A percentile compares a stretch with the other conserved stretches of the same genome.
These are phyloP conservation scores for Brachyptera risi DNA, from an alignment of 2,888 invertebrate genomes.

Conservation along the genomic window DNA sequence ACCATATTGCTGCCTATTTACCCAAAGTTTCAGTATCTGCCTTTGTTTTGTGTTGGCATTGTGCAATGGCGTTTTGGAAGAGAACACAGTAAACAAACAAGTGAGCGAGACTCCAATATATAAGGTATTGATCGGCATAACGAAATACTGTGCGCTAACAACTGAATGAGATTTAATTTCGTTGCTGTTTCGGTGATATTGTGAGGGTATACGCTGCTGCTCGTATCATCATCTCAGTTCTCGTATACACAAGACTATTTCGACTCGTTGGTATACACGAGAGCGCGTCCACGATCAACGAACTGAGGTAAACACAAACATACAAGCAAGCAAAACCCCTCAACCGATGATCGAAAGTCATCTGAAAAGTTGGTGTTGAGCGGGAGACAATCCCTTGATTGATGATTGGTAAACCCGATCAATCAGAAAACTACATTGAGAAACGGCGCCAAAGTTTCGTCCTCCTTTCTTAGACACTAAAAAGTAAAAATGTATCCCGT, in stretches of 20 bases:
- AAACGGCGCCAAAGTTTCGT: constrained; percentile 26
- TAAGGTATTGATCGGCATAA: constrained; percentile 26
- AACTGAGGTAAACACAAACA: constrained; percentile 30
- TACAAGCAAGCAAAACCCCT: constrained; percentile 13
- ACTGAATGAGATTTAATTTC: constrained; percentile 24
- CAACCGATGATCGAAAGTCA: constrained; percentile 20
- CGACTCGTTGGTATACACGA: not conserved
- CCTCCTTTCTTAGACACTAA: not conserved
- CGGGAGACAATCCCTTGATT: constrained; percentile 30
- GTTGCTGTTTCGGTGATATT: constrained; percentile 13
- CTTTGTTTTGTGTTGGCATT: constrained; percentile 30
- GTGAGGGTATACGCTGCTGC: too few species aligned
- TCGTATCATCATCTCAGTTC: too few species aligned
- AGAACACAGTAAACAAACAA: constrained; percentile 30
- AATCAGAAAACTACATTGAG: constrained; percentile 26
- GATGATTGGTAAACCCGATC: constrained; percentile 33
- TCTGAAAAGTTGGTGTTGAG: constrained; percentile 24
- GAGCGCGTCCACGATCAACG: not conserved
- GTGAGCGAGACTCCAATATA: constrained; percentile 30
- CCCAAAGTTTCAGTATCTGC: constrained; percentile 28
- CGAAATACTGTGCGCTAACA: constrained; percentile 1
- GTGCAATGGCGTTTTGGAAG: constrained; percentile 10
- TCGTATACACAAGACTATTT: not conserved
- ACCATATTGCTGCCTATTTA: constrained; percentile 30
- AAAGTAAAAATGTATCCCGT: too few species aligned